Conservation (phyloP, 2,888 invertebrate species). For the Eurytoma adleriae region DNA sequence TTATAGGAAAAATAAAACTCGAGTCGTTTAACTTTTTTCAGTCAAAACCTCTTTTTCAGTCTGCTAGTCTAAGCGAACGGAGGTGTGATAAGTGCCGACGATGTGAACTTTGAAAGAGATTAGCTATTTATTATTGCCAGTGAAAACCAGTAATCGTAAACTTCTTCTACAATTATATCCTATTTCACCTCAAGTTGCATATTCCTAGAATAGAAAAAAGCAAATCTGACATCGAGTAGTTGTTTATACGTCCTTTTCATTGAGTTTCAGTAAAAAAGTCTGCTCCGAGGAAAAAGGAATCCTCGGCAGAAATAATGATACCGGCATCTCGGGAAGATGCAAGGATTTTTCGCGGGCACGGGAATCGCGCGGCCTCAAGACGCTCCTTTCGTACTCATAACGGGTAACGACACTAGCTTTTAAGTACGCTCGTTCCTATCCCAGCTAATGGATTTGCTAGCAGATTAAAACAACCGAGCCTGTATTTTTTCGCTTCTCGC, state of each 20-base stretch:
- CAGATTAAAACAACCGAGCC: conserved; percentile 60
- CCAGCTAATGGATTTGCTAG: conserved; percentile 63
- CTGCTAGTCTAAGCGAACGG: no score
- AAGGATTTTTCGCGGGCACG: conserved; percentile 27
- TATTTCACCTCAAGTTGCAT: no score
- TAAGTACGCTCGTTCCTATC: conserved; percentile 59
- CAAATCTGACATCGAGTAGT: no score
- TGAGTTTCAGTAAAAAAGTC: neutral
- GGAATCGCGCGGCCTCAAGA: neutral
- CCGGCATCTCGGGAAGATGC: neutral
- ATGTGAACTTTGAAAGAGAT: neutral
- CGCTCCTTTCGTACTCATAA: conserved; percentile 9
- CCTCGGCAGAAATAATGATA: conserved; percentile 8
- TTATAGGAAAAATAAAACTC: neutral
- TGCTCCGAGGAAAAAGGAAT: conserved; percentile 8
- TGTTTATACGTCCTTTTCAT: neutral
- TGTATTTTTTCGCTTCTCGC: conserved; percentile 57
- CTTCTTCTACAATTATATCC: no score
- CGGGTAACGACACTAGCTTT: conserved; percentile 46
- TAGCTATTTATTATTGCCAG: neutral
- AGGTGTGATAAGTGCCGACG: neutral
- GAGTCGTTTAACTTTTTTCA: neutral
- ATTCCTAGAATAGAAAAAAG: no score
- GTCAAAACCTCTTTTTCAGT: no score
- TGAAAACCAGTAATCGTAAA: no score